Evolutionary conservation across 2,888 invertebrate species (phyloP).

Genomic region (Mesoligia furuncula): DNA sequence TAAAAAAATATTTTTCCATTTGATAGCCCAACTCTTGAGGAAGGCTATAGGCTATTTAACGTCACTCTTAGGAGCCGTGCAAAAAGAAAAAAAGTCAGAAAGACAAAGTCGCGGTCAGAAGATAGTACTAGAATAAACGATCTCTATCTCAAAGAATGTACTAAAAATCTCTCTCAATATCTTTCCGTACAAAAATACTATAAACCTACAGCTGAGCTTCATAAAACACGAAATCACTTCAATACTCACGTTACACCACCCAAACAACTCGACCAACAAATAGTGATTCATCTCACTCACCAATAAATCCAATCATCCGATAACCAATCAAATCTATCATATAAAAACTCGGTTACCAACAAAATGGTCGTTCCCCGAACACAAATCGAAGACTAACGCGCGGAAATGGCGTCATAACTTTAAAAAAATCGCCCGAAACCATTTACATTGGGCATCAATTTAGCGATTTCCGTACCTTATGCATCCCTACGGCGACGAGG

Average conservation of each 20-base stretch:
- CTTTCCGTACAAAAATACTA: neutral
- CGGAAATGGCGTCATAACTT: slow-evolving; percentile 72
- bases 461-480: slow-evolving; percentile 68
- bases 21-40: no score
- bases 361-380: slow-evolving; percentile 43
- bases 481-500: slow-evolving; percentile 63
- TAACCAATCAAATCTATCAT: slow-evolving; percentile 22
- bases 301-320: slow-evolving; percentile 26
- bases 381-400: slow-evolving; percentile 55
- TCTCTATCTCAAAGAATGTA: no score
- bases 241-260: neutral
- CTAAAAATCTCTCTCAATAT: neutral
- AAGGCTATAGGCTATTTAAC: no score
- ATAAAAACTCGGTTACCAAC: slow-evolving; percentile 30
- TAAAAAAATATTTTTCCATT: no score
- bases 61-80: no score
- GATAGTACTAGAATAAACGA: neutral
- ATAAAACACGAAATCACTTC: neutral
- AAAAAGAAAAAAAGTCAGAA: no score
- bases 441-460: slow-evolving; percentile 72
- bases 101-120: no score
- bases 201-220: no score
- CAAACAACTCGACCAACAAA: neutral
- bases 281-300: neutral
- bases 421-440: slow-evolving; percentile 69